Evolutionary conservation across 2,113 vertebrate genomes (phyloP).

Genomic region (Heterotilapia buettikoferi): DNA sequence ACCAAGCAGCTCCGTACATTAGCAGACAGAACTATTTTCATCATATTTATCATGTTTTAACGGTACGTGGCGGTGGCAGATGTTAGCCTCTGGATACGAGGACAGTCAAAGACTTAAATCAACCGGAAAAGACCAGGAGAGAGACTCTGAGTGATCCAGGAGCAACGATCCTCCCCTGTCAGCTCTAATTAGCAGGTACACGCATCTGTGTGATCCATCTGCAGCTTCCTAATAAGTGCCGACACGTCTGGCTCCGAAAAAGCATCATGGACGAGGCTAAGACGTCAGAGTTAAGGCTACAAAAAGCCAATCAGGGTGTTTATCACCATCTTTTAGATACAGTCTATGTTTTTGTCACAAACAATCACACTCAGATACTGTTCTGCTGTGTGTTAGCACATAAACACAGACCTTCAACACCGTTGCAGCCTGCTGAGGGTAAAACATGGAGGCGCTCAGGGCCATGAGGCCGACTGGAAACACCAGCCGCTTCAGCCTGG

Average conservation of each 20-base stretch:
- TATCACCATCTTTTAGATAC: rapidly evolving
- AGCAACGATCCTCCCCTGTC: rapidly evolving
- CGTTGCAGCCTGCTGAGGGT: conserved; percentile 82
- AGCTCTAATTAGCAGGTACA: neutral
- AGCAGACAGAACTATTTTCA: rapidly evolving
- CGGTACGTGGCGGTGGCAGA: neutral
- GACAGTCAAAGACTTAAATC: neutral
- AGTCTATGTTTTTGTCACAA: rapidly evolving
- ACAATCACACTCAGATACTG: neutral
- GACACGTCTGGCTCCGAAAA: rapidly evolving
- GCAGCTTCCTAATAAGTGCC: neutral
- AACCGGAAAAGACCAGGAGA: rapidly evolving
- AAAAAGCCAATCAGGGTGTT: neutral
- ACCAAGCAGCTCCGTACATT: rapidly evolving
- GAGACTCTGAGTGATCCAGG: neutral
- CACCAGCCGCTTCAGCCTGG: conserved; percentile 81
- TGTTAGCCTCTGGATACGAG: rapidly evolving
- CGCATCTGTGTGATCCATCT: neutral
- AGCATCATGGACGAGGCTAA: rapidly evolving
- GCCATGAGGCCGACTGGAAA: conserved; percentile 83
- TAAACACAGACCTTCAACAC: conserved; percentile 75
- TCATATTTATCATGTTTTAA: neutral
- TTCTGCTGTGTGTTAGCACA: neutral
- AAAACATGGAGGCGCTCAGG: conserved; percentile 85
- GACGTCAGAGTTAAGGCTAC: rapidly evolving